These are phyloP conservation scores for Sylvietta virens DNA, from an alignment of 2,113 vertebrate genomes.

Conservation along the genomic window DNA sequence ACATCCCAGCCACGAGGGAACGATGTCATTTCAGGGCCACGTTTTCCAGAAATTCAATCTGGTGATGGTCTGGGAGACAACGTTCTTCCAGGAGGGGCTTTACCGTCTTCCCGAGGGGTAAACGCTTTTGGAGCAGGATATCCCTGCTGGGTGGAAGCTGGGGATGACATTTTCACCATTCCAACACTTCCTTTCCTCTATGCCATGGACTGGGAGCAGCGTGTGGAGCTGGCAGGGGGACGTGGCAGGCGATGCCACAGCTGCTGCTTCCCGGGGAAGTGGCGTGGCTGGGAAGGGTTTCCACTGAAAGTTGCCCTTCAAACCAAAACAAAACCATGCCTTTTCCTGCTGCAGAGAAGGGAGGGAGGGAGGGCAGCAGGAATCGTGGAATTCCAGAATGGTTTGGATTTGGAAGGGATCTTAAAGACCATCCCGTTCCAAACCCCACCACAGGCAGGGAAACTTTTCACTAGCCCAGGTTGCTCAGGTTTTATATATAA, in stretches of 20 bases:
- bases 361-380: not conserved
- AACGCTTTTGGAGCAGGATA: not conserved
- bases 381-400: not conserved
- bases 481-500: not conserved
- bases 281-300: not conserved
- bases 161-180: not conserved
- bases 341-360: not conserved
- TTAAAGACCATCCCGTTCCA: not conserved
- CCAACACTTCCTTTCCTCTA: not conserved
- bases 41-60: not conserved
- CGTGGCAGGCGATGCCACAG: not conserved
- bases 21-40: accelerated
- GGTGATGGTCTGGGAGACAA: too few relatives aligned
- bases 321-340: not conserved
- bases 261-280: not conserved
- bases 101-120: accelerated
- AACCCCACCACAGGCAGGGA: not conserved
- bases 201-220: not conserved
- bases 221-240: not conserved
- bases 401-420: not conserved
- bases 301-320: not conserved
- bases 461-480: not conserved
- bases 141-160: not conserved
- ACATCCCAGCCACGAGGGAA: accelerated
- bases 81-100: accelerated